A percentile compares a stretch with the other conserved stretches of the same genome.
These are phyloP conservation scores for Triplophysa dalaica DNA, from an alignment of 2,113 vertebrate species.

Conservation along the genomic window DNA sequence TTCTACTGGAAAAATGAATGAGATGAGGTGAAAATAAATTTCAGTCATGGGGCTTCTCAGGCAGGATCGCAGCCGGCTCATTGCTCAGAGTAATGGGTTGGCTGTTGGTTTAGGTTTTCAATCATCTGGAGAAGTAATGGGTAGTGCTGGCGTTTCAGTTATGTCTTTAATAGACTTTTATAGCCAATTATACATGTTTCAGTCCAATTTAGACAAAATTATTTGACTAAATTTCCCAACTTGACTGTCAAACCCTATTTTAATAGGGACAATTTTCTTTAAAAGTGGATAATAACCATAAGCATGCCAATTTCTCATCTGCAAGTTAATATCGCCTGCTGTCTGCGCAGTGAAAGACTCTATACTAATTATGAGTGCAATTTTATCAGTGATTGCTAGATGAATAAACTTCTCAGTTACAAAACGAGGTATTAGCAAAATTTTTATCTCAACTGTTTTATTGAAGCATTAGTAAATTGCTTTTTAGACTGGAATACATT, in stretches of 20 bases:
- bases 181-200: slow-evolving; percentile 36
- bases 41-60: slow-evolving; percentile 21
- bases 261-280: slow-evolving; percentile 27
- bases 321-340: slow-evolving; percentile 32
- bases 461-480: neutral
- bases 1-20: slow-evolving; percentile 18
- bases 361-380: slow-evolving; percentile 17
- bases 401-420: slow-evolving; percentile 10
- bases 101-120: slow-evolving; percentile 42
- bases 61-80: slow-evolving; percentile 34
- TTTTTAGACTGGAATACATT: slow-evolving; percentile 2
- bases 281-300: slow-evolving; percentile 25
- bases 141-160: slow-evolving; percentile 26
- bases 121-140: slow-evolving; percentile 42
- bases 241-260: slow-evolving; percentile 36
- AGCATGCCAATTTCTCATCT: slow-evolving; percentile 25
- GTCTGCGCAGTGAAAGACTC: neutral
- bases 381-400: slow-evolving; percentile 9
- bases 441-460: slow-evolving; percentile 19
- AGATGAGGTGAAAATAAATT: slow-evolving; percentile 42
- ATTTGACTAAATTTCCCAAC: slow-evolving; percentile 28
- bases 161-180: slow-evolving; percentile 34
- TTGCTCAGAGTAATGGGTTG: slow-evolving; percentile 29
- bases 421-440: slow-evolving; percentile 16
- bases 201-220: slow-evolving; percentile 28